These are phyloP conservation scores for Theretra japonica DNA, from an alignment of 2,888 invertebrate genomes.

Conservation along the genomic window DNA sequence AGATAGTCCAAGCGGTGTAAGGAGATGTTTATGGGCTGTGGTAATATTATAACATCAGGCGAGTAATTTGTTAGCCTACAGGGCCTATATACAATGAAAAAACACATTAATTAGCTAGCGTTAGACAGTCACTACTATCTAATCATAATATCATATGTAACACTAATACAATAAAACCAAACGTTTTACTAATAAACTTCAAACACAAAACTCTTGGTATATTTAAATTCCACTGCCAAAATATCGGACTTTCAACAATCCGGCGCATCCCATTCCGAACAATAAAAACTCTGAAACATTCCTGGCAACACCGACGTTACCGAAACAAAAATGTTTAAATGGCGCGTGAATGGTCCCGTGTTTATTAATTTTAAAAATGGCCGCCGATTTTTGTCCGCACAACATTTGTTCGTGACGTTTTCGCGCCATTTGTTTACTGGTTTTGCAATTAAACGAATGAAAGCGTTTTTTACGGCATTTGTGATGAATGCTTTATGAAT, in stretches of 20 bases:
- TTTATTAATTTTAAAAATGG: constrained; percentile 26
- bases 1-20: no score
- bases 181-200: not conserved
- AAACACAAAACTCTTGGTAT: not conserved
- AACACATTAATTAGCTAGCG: no score
- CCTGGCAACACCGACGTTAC: not conserved
- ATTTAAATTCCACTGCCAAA: not conserved
- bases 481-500: constrained; percentile 6
- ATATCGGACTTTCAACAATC: not conserved
- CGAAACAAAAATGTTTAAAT: constrained; percentile 21
- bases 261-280: not conserved
- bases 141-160: no score
- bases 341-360: constrained; percentile 12
- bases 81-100: no score
- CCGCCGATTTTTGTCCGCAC: constrained; percentile 16
- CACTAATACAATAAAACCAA: no score
- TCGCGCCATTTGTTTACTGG: constrained; percentile 23
- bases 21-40: no score
- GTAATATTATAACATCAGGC: no score
- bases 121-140: no score
- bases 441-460: constrained; percentile 17
- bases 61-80: no score
- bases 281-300: not conserved
- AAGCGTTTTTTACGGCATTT: not conserved
- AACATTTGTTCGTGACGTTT: constrained; percentile 23